Conservation (phyloP, 2,797 vertebrate genomes). For the Smutsia temminckii region DNA sequence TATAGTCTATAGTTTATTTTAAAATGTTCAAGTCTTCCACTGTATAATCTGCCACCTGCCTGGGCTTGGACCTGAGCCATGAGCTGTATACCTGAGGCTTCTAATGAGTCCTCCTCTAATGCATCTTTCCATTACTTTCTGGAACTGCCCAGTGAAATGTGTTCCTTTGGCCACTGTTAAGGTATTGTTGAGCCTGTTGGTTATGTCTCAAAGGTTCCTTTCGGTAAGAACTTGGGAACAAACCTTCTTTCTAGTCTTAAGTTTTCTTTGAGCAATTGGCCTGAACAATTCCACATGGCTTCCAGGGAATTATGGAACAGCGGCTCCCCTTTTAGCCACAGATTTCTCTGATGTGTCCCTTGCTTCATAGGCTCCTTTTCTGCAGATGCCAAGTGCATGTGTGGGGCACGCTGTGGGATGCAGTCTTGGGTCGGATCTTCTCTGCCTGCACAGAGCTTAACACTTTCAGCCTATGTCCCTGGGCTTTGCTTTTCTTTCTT, state of each 20-base stretch:
- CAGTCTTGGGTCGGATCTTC: not conserved
- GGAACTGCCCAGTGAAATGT: not conserved
- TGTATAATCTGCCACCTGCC: accelerated
- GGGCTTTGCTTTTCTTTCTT: not conserved
- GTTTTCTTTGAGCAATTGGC: not conserved
- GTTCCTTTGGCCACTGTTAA: not conserved
- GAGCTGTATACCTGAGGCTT: not conserved
- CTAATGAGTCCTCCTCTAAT: accelerated
- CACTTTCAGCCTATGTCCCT: not conserved
- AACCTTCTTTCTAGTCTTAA: not conserved
- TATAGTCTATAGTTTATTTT: not conserved
- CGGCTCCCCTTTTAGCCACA: not conserved
- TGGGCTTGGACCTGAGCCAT: not conserved
- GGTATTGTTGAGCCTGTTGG: not conserved
- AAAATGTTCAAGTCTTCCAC: not conserved
- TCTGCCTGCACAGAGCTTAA: accelerated
- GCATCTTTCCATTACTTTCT: not conserved
- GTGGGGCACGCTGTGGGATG: accelerated
- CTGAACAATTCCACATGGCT: not conserved
- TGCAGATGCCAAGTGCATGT: not conserved
- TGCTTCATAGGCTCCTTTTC: not conserved
- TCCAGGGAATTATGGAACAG: not conserved
- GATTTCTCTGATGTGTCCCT: not conserved
- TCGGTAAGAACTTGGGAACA: not conserved
- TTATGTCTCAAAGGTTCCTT: not conserved